Evolutionary conservation across 2,113 vertebrate genomes (phyloP).

Genomic region (Phrynosoma blainvillii): DNA sequence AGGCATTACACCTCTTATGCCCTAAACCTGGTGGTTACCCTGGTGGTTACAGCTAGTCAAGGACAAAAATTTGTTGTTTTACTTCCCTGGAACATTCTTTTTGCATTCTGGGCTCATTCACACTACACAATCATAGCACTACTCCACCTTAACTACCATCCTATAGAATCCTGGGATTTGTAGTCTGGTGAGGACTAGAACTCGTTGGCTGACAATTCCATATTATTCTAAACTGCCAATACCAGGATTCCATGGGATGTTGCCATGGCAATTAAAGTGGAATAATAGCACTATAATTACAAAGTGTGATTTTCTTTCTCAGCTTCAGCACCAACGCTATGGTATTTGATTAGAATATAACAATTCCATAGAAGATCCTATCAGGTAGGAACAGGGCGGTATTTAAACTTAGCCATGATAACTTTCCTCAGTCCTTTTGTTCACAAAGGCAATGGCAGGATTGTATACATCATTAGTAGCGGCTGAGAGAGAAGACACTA

Average conservation of each 20-base stretch:
- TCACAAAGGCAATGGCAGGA: not conserved
- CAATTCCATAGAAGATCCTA: not conserved
- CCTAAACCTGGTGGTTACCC: not conserved
- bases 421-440: not conserved
- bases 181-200: not conserved
- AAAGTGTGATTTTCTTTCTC: not conserved
- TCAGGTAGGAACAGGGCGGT: constrained; percentile 8
- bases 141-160: not conserved
- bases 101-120: not conserved
- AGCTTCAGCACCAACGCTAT: not conserved
- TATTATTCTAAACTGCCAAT: too few species aligned
- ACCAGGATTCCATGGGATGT: not conserved
- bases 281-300: not conserved
- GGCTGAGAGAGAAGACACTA: constrained; percentile 1
- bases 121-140: not conserved
- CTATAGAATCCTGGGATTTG: not conserved
- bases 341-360: not conserved
- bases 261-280: not conserved
- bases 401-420: not conserved
- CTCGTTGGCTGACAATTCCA: too few species aligned
- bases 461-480: not conserved
- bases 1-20: not conserved
- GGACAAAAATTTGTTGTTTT: not conserved
- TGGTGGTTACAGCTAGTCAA: not conserved
- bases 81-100: not conserved